Evolutionary conservation across 2,113 vertebrate species (phyloP).

Genomic region (Heliornis fulica): DNA sequence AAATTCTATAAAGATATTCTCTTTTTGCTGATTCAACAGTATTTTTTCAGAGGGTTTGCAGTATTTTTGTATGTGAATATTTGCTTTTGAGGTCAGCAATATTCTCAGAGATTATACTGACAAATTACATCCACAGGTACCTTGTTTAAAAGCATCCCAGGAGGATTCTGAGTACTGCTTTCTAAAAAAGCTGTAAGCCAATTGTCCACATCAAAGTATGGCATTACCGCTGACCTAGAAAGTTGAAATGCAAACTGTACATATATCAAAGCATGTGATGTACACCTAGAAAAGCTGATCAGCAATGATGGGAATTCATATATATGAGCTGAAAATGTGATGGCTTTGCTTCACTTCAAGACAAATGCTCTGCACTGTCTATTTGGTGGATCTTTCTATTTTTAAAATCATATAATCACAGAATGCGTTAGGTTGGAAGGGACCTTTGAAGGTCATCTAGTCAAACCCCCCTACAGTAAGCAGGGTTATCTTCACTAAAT

Average conservation of each 20-base stretch:
- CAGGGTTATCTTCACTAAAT: too few relatives aligned
- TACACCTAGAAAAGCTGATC: background rate
- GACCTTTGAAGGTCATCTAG: too few relatives aligned
- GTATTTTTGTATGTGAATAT: background rate
- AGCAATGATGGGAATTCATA: background rate
- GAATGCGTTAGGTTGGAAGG: too few relatives aligned
- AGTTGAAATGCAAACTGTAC: background rate
- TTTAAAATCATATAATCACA: too few relatives aligned
- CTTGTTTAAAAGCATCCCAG: background rate
- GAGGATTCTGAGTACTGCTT: background rate
- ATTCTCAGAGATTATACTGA: background rate
- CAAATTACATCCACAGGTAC: background rate
- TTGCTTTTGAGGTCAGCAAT: background rate
- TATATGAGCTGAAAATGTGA: background rate
- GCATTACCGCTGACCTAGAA: background rate
- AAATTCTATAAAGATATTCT: background rate
- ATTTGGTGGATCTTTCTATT: too few relatives aligned
- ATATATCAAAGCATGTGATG: background rate
- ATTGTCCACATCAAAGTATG: background rate
- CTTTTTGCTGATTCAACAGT: background rate
- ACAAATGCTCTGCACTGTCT: background rate
- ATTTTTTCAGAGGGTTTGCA: background rate
- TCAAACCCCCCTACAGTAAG: too few relatives aligned
- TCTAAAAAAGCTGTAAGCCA: background rate
- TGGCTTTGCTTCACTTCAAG: background rate